These are phyloP conservation scores for Miichthys miiuy DNA, from an alignment of 2,797 vertebrate species.

Conservation along the genomic window DNA sequence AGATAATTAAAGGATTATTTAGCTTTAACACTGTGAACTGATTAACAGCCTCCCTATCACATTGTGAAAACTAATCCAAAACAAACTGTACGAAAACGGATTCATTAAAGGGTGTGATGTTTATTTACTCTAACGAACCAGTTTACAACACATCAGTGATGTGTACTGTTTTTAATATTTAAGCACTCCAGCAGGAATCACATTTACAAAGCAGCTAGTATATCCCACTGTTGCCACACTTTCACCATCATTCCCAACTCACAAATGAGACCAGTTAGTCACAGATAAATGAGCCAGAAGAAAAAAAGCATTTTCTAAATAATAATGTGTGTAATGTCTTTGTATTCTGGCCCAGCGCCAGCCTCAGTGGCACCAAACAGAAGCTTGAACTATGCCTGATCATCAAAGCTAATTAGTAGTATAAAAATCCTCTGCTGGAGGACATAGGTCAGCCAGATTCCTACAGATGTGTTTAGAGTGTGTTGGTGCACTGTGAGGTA, in stretches of 20 bases:
- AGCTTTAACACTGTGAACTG: neutral
- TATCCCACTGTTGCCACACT: conserved; percentile 22
- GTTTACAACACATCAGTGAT: neutral
- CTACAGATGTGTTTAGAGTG: conserved; percentile 18
- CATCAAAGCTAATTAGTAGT: conserved; percentile 56
- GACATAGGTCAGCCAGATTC: conserved; percentile 22
- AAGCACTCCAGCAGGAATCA: conserved; percentile 7
- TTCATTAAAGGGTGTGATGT: conserved; percentile 6
- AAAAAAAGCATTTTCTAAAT: conserved; percentile 48
- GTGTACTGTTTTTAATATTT: conserved; percentile 14
- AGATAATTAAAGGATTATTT: conserved; percentile 9
- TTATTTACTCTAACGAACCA: conserved; percentile 18
- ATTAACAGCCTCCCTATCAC: neutral
- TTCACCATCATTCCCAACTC: conserved; percentile 21
- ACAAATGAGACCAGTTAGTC: conserved; percentile 42
- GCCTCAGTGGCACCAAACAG: conserved; percentile 31
- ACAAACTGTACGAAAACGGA: neutral
- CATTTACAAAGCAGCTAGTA: neutral
- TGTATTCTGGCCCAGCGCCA: conserved; percentile 19
- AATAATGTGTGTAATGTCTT: conserved; percentile 41
- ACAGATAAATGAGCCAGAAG: conserved; percentile 39
- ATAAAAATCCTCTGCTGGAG: conserved; percentile 37
- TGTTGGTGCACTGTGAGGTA: conserved; percentile 11
- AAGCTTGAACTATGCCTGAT: conserved; percentile 13
- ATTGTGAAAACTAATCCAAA: conserved; percentile 1